Base-by-base conservation (phyloP, 2,113 vertebrate species). In the Psittacus erithacus region DNA sequence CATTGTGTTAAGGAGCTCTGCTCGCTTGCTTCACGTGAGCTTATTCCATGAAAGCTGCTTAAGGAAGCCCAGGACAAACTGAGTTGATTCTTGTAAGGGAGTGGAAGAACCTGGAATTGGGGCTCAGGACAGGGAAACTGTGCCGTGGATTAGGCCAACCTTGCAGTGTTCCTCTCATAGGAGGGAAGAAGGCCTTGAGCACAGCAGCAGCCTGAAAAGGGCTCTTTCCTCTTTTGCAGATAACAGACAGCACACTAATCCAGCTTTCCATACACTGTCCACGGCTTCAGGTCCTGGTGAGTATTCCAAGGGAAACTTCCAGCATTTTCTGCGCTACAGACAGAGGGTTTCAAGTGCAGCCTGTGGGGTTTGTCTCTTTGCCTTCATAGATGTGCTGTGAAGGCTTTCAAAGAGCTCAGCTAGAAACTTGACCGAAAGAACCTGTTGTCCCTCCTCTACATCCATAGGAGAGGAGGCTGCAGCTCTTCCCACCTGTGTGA, bases 221-320 rank as follows among this genome's bases (percentile, higher is more conserved):
- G 28, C 8, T 38, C 39, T 31, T 52, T 35, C 69, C 11, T 59
- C 20, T 95, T 47, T 92, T 92, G 20, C 95, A 99, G 99, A 99
- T 99, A 96, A 99, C 99, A 97, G 99, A 99, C 96, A 98, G 98
- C 67, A 99, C 99, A 0, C 97, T 99, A 69, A 99, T 99, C 95
- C 99, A 99, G 97, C 98, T 99, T 57, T 99, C 99, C 86, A 99
- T 99, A 97, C 98, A 99, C 98, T 99, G 99, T 98, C 99, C 99
- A 77, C 98, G 98, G 92, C 98, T 99, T 80, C 99, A 99, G 98
- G 99, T 99, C 82, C 98, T 99, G 98, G 99, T 99, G 96, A 99
- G 99, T 98, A 24, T 57, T 13, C 13, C 4, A 9, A 15, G 46
- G 3, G 67, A 53, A 23, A 6, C 16, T 47, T 57, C 17, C 49